Conservation (phyloP, 64 coral and sea anemone genomes). For the Montipora sp. region DNA sequence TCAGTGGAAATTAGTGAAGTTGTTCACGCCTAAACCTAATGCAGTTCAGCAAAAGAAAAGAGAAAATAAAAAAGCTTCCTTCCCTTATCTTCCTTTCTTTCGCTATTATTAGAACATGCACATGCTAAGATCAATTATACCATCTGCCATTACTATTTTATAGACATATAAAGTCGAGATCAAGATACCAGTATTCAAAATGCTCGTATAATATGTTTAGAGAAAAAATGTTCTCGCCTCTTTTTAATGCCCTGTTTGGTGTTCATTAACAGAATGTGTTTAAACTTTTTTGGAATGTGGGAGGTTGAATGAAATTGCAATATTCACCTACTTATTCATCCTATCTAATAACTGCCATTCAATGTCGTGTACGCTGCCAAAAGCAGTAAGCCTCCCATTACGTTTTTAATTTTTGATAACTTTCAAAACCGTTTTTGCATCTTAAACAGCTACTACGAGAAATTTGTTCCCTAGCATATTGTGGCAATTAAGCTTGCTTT, state of each 20-base stretch:
- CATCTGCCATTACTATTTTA: neutral
- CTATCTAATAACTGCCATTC: slow-evolving; percentile 50
- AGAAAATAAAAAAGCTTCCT: too few relatives aligned
- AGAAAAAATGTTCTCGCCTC: neutral
- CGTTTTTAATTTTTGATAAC: slow-evolving; percentile 87
- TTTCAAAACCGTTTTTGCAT: slow-evolving; percentile 89
- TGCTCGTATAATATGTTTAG: neutral
- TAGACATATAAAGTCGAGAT: neutral
- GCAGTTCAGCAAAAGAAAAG: too few relatives aligned
- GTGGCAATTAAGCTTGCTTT: neutral
- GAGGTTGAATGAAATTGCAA: slow-evolving; percentile 36
- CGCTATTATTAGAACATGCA: too few relatives aligned
- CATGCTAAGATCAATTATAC: neutral
- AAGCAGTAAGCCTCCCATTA: slow-evolving; percentile 61
- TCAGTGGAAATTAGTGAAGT: too few relatives aligned
- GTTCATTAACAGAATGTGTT: slow-evolving; percentile 41
- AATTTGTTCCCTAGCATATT: slow-evolving; percentile 10
- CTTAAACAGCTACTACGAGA: slow-evolving; percentile 55
- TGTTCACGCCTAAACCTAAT: too few relatives aligned
- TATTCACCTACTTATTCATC: slow-evolving; percentile 32
- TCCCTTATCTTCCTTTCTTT: too few relatives aligned
- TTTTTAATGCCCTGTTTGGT: neutral
- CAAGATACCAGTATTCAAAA: neutral
- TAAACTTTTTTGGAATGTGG: slow-evolving; percentile 14
- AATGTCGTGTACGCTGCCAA: slow-evolving; percentile 33